Evolutionary conservation across 2,888 invertebrate species (phyloP), one percentile per base, ranked within the genome.

Genomic region (Eupeodes latifasciatus): DNA sequence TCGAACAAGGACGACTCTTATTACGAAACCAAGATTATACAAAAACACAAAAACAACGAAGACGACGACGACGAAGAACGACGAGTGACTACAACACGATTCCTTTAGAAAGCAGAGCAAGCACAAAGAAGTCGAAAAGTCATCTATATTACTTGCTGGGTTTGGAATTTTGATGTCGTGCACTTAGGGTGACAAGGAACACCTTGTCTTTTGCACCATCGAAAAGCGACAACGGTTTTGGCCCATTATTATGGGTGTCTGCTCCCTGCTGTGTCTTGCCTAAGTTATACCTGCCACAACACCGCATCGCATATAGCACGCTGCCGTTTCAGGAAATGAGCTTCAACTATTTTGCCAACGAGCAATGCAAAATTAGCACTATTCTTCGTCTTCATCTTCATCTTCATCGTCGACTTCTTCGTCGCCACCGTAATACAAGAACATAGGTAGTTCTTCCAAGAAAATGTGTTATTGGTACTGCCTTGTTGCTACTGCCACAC

Each of bases 281-380:
- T 16, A 19, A 9, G 1, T 4, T 11, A 49, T 40, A 40, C 40
- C 40, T 40, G 40, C 40, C 40, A 40, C 40, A 5, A 40, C 40
- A 40, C 40, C 27, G 27, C 27, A 27, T 27, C 27, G 27, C 27
- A 27, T 27, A 27, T 27, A 27, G 27, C 27, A 34, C 19, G 19
- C 16, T 55, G 14, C 14, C 51, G 11, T 55, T 66, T 59, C 88
- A 75, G 81, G 87, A 88, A 88, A 88, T 88, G 85, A 88, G 85
- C 71, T 85, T 81, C 69, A 81, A 72, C 85, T 85, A 84, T 81
- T 88, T 85, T 81, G 82, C 74, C 77, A 88, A 69, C 72, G 67
- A 84, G 74, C 53, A 75, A 74, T 77, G 87, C 88, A 62, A 81
- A 88, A 88, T 88, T 88, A 88, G 85, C 88, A 66, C 85, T 88